Evolutionary conservation across 2,113 vertebrate genomes (phyloP).

Genomic region (Varanus salvator): DNA sequence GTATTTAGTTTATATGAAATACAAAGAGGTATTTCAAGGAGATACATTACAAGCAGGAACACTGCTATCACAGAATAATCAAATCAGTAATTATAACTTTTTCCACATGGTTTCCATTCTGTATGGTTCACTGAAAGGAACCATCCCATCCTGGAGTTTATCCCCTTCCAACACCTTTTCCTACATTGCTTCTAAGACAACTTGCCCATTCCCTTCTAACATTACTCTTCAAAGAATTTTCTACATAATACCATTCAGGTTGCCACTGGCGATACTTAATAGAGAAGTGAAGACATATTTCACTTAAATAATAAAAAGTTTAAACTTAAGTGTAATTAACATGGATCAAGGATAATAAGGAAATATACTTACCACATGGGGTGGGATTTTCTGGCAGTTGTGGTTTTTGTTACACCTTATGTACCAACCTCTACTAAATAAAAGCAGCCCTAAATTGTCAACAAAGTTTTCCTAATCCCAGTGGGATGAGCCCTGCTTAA

Average conservation of each 20-base stretch:
- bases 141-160: background rate
- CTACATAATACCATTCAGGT: background rate
- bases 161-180: background rate
- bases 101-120: background rate
- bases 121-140: background rate
- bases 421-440: constrained; percentile 52
- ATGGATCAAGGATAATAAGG: constrained; percentile 38
- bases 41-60: constrained; percentile 43
- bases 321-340: constrained; percentile 36
- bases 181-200: background rate
- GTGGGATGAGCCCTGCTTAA: constrained; percentile 12
- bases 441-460: constrained; percentile 52
- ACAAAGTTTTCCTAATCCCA: constrained; percentile 31
- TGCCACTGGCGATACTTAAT: background rate
- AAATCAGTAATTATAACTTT: background rate
- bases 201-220: background rate
- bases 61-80: constrained; percentile 41
- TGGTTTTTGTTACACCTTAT: constrained; percentile 44
- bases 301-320: background rate
- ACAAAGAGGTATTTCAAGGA: constrained; percentile 16
- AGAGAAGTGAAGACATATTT: constrained; percentile 2
- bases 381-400: constrained; percentile 45
- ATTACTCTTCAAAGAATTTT: background rate
- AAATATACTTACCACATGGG: constrained; percentile 27
- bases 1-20: constrained; percentile 44